Base-by-base conservation (phyloP, 1,140 invertebrate genomes). In the Glomeris maerens region DNA sequence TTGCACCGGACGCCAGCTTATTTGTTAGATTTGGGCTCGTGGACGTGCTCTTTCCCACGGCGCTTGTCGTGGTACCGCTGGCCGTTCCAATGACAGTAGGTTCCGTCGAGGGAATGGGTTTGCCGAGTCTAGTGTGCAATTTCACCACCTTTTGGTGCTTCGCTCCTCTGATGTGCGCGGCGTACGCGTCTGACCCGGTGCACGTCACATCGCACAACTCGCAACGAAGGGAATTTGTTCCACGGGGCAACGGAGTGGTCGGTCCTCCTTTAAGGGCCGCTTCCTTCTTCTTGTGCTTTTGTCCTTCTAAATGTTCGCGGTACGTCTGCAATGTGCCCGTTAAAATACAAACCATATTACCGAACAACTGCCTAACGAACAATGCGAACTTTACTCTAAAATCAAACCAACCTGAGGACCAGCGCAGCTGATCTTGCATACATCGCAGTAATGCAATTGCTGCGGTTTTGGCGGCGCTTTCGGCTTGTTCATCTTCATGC, bases 241-340 rank as follows among this genome's bases (percentile, higher is more conserved):
- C 89, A 31, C 85, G 75, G 48, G 87, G 70, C 62, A 58, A 55
- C 22, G 56, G 51, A 50, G 61, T 63, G 21, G 70, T 62, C 58
- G 65, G 28, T 72, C 78, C 72, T 75, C 78, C 63, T 70, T 94
- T 94, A 17, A 83, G 74, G 7, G 85, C 82, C 13, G 85, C 85
- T 65, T 96, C 94, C 65, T 95, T 94, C 74, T 97, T 97, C 72
- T 98, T 98, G 68, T 98, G 94, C 64, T 95, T 94, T 68, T 96
- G 91, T 0, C 94, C 94, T 66, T 95, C 92, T 54, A 98, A 71
- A 75, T 98, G 94, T 66, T 97, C 94, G 48, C 90, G 78, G 67
- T 96, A 98, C 0, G 93, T 95, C 75, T 90, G 66, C 2, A 57
- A 46, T 46, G 27, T 17, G 46, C 29, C 40, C n/a, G 45, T 39